A percentile compares a stretch with the other conserved stretches of the same genome.
Evolutionary conservation across 2,888 invertebrate species (phyloP).

Genomic region (Volucella zonaria): DNA sequence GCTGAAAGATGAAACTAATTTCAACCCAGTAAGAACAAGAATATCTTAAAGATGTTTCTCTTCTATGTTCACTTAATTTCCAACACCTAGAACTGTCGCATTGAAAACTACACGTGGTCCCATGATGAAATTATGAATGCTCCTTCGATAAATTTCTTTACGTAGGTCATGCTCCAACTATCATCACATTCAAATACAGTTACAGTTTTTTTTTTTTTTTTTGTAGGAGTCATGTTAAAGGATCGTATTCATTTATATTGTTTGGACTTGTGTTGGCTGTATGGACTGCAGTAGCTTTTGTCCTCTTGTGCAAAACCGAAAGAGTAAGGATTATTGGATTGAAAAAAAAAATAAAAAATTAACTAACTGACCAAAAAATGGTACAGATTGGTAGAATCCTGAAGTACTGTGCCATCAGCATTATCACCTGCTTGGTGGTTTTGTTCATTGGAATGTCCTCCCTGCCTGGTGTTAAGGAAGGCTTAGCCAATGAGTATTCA

Average conservation of each 20-base stretch:
- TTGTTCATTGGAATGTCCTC: conserved; percentile 30
- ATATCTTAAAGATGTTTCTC: background rate
- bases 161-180: conserved; percentile 16
- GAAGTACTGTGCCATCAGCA: conserved; percentile 75
- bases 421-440: conserved; percentile 64
- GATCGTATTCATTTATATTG: too few relatives aligned
- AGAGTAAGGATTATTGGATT: too few relatives aligned
- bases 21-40: background rate
- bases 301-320: too few relatives aligned
- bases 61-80: too few relatives aligned
- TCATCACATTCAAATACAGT: too few relatives aligned
- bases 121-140: background rate
- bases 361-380: conserved; percentile 3
- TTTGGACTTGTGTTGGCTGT: too few relatives aligned
- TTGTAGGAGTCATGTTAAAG: too few relatives aligned
- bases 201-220: background rate
- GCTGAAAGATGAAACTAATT: too few relatives aligned
- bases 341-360: too few relatives aligned
- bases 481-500: background rate
- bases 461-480: conserved; percentile 17
- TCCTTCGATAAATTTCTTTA: conserved; percentile 38
- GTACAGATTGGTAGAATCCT: conserved; percentile 78
- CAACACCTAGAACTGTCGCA: too few relatives aligned
- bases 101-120: too few relatives aligned
- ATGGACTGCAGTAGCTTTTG: too few relatives aligned